These are phyloP conservation scores for Micrastur ruficollis DNA, from an alignment of 2,797 vertebrate species.

Conservation along the genomic window DNA sequence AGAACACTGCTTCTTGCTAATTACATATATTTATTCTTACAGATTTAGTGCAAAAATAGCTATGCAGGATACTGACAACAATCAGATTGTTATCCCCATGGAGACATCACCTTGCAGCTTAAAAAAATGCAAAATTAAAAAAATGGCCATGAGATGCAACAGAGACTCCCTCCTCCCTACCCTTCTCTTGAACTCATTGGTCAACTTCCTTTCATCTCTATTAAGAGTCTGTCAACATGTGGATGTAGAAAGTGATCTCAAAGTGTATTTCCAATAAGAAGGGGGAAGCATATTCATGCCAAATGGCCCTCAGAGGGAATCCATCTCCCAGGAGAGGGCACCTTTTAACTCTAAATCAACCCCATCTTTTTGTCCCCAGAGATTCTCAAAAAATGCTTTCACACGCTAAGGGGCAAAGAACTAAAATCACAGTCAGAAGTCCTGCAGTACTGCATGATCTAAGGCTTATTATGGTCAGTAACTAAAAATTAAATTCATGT, in stretches of 20 bases:
- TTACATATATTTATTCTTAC: neutral
- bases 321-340: neutral
- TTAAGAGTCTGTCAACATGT: neutral
- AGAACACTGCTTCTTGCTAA: neutral
- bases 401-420: accelerated
- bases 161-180: neutral
- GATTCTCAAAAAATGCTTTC: neutral
- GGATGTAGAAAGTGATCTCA: neutral
- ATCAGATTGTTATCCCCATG: neutral
- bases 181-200: neutral
- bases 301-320: neutral
- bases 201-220: neutral
- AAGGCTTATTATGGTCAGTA: neutral
- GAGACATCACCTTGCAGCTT: neutral
- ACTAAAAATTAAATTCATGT: neutral
- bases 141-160: neutral
- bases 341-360: neutral
- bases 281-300: neutral
- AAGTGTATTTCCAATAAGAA: neutral
- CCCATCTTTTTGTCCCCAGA: neutral
- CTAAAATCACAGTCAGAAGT: neutral
- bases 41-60: neutral
- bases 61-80: neutral
- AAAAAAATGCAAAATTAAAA: neutral
- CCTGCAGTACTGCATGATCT: neutral